These are phyloP conservation scores for Danio kyathit DNA, from an alignment of 2,797 vertebrate genomes.

Conservation along the genomic window DNA sequence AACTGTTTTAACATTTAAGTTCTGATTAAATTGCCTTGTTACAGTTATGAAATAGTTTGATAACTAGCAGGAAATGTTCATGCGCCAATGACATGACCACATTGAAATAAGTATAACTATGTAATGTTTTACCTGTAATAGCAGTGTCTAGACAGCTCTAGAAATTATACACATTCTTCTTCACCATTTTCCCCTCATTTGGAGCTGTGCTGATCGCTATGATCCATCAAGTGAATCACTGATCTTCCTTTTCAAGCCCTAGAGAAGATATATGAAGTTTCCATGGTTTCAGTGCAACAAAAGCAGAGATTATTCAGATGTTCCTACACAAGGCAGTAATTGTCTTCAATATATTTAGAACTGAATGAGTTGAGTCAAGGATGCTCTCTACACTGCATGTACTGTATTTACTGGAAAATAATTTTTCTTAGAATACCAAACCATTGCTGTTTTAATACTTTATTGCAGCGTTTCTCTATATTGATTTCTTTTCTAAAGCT, in stretches of 20 bases:
- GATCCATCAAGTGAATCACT: slow-evolving; percentile 28
- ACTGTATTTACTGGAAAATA: too few relatives aligned
- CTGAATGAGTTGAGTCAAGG: slow-evolving; percentile 1
- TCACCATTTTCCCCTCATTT: neutral
- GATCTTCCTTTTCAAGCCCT: neutral
- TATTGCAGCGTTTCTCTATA: neutral
- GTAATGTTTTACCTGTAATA: neutral
- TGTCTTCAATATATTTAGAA: neutral
- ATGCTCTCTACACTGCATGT: neutral
- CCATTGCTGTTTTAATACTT: too few relatives aligned
- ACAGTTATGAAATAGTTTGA: too few relatives aligned
- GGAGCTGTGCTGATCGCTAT: neutral
- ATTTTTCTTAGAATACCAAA: neutral
- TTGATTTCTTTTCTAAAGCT: neutral
- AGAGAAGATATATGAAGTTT: slow-evolving; percentile 41
- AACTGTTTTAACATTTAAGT: too few relatives aligned
- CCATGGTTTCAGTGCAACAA: slow-evolving; percentile 44
- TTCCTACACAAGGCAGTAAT: slow-evolving; percentile 36
- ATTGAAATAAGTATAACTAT: neutral
- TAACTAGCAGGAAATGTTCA: too few relatives aligned
- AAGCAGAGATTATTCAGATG: slow-evolving; percentile 26
- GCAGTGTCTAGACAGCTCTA: neutral
- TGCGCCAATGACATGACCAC: too few relatives aligned
- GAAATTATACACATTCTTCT: neutral
- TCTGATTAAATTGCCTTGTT: too few relatives aligned